Base-by-base conservation (phyloP, 2,797 vertebrate species). In the Halcyon chelicuti region DNA sequence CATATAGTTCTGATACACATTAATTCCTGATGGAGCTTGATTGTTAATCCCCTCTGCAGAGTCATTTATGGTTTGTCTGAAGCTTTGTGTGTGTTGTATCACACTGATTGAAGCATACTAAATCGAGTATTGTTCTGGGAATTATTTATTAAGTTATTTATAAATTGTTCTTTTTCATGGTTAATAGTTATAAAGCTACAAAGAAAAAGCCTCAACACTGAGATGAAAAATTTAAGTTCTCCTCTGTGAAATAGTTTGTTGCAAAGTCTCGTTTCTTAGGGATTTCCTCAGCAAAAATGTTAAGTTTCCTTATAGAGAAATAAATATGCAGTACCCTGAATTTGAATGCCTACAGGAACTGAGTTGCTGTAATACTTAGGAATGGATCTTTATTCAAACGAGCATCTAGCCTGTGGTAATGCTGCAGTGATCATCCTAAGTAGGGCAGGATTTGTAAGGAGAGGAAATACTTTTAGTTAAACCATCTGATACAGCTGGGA, bases 401-500 rank as follows among this genome's bases (percentile, higher is more conserved):
- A 17, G 70, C 6, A 54, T 90, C 85, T 80, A 40, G 52, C 1
- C 49, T 21, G 7, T 57, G 46, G 9, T 67, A 72, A 68, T 28
- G 28, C 71, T 49, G 81, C 82, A 49, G 71, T 60, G 82, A 42
- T 77, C 10, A 8, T 81, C 92, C 33, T 37, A 66, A 46, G 49
- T 1, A 86, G 86, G 76, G 55, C 2, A 5, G 90, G 79, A 93
- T 94, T 91, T 90, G 60, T 18, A 65, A 72, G 58, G 47, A 86
- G 66, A 90, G 67, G 73, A 91, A 93, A 96, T 83, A 91, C 58
- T 35, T 96, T 78, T 5, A 86, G 73, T 93, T 84, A 70, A 91
- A 94, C 55, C 60, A 18, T 42, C 47, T 71, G 75, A 71, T 86
- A 68, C 21, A 95, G 82, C 62, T 95, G 86, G 78, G 46, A 65